Conservation (phyloP, 2,888 invertebrate genomes). For the Epinotia ramella region DNA sequence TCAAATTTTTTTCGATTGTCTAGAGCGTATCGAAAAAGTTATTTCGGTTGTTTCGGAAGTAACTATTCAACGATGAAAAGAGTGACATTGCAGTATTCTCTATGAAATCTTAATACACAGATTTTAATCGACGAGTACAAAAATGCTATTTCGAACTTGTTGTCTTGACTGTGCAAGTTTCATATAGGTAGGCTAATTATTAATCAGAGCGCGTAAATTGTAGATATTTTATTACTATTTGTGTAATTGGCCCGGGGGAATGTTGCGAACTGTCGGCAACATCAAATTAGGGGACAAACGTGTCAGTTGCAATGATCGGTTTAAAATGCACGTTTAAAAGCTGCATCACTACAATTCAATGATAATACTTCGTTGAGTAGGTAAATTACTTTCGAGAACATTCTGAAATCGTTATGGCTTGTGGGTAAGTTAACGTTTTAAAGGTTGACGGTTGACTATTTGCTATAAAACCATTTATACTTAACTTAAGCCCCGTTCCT, state of each 20-base stretch:
- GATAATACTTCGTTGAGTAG: not conserved
- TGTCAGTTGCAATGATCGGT: constrained; percentile 26
- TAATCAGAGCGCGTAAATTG: not conserved
- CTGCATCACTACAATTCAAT: not conserved
- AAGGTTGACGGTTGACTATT: not conserved
- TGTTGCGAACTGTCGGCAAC: constrained; percentile 1
- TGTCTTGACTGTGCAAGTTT: not conserved
- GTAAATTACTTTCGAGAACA: not conserved
- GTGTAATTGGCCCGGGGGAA: not conserved
- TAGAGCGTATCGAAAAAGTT: too few relatives aligned
- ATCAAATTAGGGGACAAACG: constrained; percentile 19
- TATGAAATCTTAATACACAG: too few relatives aligned
- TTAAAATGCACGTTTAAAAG: constrained; percentile 8
- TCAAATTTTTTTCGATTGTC: too few relatives aligned
- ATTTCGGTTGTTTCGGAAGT: too few relatives aligned
- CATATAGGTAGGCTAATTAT: not conserved
- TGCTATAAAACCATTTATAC: not conserved
- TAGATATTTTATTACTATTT: not conserved
- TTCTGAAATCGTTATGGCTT: not conserved
- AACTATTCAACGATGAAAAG: too few relatives aligned
- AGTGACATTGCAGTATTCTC: too few relatives aligned
- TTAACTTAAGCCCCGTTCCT: not conserved
- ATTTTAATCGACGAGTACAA: too few relatives aligned
- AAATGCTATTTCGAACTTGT: not conserved
- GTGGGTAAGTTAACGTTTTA: not conserved